These are phyloP conservation scores for Hydrozoanthus tunicans DNA, from an alignment of 64 coral and sea anemone species.

Conservation along the genomic window DNA sequence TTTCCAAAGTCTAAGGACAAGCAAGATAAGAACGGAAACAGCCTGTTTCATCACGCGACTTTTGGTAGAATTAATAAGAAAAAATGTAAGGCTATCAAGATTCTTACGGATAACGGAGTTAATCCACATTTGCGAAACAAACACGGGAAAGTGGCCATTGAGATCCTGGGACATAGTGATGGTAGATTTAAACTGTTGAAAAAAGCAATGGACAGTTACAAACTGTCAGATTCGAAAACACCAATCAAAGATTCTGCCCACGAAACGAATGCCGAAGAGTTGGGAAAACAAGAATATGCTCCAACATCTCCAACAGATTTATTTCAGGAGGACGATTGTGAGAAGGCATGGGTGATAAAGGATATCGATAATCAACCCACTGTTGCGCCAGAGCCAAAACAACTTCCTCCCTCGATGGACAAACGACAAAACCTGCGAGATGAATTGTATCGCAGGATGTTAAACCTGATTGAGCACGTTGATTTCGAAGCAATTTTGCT, in stretches of 20 bases:
- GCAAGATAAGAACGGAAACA: constrained; percentile 40
- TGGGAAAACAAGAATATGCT: background rate
- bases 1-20: background rate
- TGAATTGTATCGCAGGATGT: constrained; percentile 30
- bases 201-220: constrained; percentile 36
- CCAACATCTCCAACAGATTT: background rate
- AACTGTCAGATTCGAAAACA: background rate
- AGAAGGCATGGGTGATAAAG: background rate
- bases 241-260: background rate
- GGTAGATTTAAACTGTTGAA: constrained; percentile 44
- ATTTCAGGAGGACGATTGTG: background rate
- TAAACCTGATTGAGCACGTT: constrained; percentile 21
- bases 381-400: background rate
- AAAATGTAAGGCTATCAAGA: constrained; percentile 48
- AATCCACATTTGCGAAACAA: constrained; percentile 70
- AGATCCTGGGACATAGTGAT: constrained; percentile 22
- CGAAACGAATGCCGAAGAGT: background rate
- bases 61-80: constrained; percentile 46
- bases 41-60: constrained; percentile 61
- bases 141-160: constrained; percentile 28
- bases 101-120: constrained; percentile 53
- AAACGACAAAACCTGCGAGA: constrained; percentile 28
- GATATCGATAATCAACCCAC: background rate
- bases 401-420: background rate
- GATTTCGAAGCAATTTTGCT: constrained; percentile 26